Percentiles rank a stretch among this genome's conserved stretches.
These are phyloP conservation scores for Neosilurus mollespiculum DNA, from an alignment of 2,797 vertebrate species.

Conservation along the genomic window DNA sequence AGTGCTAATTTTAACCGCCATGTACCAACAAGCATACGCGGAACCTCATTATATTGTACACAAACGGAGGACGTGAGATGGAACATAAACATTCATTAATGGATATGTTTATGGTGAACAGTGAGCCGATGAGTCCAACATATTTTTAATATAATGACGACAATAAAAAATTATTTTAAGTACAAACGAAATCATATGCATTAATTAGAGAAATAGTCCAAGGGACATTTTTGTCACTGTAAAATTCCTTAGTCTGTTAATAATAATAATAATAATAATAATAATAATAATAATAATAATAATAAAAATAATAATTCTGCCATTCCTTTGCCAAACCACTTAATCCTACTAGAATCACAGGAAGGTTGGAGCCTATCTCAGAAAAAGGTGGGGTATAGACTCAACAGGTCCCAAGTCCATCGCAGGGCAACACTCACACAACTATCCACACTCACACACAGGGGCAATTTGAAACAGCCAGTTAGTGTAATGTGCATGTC, in stretches of 20 bases:
- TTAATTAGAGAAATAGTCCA: background rate
- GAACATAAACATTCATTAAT: background rate
- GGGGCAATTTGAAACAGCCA: no score
- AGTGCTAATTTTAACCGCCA: background rate
- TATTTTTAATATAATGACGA: background rate
- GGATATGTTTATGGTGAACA: no score
- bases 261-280: background rate
- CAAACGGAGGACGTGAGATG: background rate
- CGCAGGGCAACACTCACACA: no score
- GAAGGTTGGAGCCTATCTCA: no score
- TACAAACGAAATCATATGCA: background rate
- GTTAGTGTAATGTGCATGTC: no score
- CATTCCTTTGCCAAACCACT: no score
- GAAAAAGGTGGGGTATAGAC: no score
- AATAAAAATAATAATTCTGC: no score
- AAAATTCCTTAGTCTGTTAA: background rate
- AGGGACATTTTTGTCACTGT: background rate
- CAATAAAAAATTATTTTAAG: background rate
- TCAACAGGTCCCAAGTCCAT: no score
- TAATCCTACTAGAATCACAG: no score
- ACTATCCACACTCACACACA: no score
- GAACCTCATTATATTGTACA: conserved; percentile 3
- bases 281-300: no score
- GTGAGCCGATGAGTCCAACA: background rate
- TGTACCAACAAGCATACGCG: background rate